A percentile compares a stretch with the other conserved stretches of the same genome.
Evolutionary conservation across 2,113 vertebrate species (phyloP).

Genomic region (Rhinoderma darwinii): DNA sequence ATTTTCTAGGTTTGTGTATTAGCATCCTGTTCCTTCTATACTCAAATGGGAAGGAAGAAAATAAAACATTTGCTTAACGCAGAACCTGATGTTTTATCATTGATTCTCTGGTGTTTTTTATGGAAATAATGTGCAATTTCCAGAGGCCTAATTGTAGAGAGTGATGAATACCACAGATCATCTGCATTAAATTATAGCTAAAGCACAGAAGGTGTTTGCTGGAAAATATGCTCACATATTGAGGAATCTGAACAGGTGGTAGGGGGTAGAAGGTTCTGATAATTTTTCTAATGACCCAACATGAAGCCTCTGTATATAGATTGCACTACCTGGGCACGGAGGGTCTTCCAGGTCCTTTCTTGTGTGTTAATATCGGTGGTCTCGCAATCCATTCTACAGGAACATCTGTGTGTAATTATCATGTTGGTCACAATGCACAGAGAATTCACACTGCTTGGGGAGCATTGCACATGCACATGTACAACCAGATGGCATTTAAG

Average conservation of each 20-base stretch:
- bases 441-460: conserved; percentile 51
- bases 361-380: conserved; percentile 7
- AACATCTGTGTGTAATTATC: conserved; percentile 59
- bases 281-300: conserved; percentile 42
- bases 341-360: conserved; percentile 43
- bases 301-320: conserved; percentile 38
- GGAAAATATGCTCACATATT: conserved; percentile 38
- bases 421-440: conserved; percentile 58
- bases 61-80: background rate
- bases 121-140: conserved; percentile 38
- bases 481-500: conserved; percentile 51
- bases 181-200: conserved; percentile 46
- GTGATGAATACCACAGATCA: conserved; percentile 31
- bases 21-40: background rate
- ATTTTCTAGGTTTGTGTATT: background rate
- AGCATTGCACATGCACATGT: conserved; percentile 46
- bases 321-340: conserved; percentile 22
- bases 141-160: conserved; percentile 19
- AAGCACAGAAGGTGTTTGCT: conserved; percentile 39
- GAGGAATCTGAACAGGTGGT: conserved; percentile 47
- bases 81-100: conserved; percentile 10
- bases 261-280: conserved; percentile 34
- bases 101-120: conserved; percentile 16
- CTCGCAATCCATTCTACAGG: conserved; percentile 20
- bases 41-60: background rate